Evolutionary conservation across 2,888 invertebrate species (phyloP).

Genomic region (Pseudanteris insignis): DNA sequence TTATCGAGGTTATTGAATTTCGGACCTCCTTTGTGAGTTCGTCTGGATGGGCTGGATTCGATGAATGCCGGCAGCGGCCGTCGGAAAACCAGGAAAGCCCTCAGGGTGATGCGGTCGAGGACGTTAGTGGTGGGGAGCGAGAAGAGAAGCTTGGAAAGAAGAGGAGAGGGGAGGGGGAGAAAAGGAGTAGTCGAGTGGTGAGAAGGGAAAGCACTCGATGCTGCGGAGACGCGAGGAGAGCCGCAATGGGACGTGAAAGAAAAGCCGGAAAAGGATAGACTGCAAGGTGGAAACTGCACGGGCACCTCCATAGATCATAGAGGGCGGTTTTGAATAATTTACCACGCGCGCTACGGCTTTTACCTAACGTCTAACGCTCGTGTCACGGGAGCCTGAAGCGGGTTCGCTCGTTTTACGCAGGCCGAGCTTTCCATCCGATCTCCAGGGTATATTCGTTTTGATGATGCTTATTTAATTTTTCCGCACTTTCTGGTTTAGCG

Average conservation of each 20-base stretch:
- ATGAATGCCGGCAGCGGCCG: slow-evolving; percentile 53
- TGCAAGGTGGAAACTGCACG: slow-evolving; percentile 49
- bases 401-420: too few relatives aligned
- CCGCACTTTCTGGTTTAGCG: too few relatives aligned
- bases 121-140: too few relatives aligned
- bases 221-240: slow-evolving; percentile 3
- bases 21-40: slow-evolving; percentile 52
- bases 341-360: slow-evolving; percentile 37
- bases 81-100: slow-evolving; percentile 57
- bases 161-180: too few relatives aligned
- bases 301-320: slow-evolving; percentile 52
- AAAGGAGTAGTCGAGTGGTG: slow-evolving; percentile 17
- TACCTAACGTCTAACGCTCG: slow-evolving; percentile 8
- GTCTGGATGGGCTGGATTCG: slow-evolving; percentile 53
- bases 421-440: too few relatives aligned
- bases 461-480: too few relatives aligned
- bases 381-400: slow-evolving; percentile 17
- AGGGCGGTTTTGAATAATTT: slow-evolving; percentile 56
- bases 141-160: too few relatives aligned
- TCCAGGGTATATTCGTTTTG: too few relatives aligned
- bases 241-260: slow-evolving; percentile 12
- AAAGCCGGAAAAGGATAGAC: slow-evolving; percentile 48
- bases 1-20: slow-evolving; percentile 58
- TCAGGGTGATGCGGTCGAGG: slow-evolving; percentile 45
- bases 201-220: slow-evolving; percentile 18